Evolutionary conservation across 1,140 invertebrate species (phyloP).

Genomic region (Mizuhopecten yessoensis): DNA sequence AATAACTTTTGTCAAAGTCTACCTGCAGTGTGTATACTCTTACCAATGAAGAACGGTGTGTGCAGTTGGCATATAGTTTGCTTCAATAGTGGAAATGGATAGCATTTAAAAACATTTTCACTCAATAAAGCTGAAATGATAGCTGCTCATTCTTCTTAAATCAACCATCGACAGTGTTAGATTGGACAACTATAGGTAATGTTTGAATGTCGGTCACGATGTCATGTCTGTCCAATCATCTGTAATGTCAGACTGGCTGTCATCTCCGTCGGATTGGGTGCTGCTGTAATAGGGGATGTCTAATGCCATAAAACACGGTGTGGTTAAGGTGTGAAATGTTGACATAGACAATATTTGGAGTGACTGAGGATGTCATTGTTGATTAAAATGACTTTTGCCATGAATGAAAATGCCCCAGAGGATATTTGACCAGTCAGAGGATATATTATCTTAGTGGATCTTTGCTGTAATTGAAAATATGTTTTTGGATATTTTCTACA

Average conservation of each 20-base stretch:
- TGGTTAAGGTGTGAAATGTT: constrained; percentile 12
- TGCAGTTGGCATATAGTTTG: background rate
- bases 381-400: background rate
- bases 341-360: background rate
- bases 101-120: background rate
- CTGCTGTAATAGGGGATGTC: background rate
- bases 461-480: background rate
- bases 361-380: no score
- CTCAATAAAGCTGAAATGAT: background rate
- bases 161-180: background rate
- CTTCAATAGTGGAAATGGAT: background rate
- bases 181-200: background rate
- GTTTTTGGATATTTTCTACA: background rate
- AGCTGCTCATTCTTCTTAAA: background rate
- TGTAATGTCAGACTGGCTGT: background rate
- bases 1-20: no score
- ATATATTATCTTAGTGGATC: background rate
- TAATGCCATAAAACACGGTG: background rate
- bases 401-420: background rate
- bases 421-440: background rate
- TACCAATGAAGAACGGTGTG: no score
- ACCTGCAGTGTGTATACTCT: no score
- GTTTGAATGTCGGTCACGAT: background rate
- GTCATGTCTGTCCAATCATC: background rate
- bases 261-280: background rate